Evolutionary conservation across 1,140 invertebrate species (phyloP).

Genomic region (Drosophila simulans): DNA sequence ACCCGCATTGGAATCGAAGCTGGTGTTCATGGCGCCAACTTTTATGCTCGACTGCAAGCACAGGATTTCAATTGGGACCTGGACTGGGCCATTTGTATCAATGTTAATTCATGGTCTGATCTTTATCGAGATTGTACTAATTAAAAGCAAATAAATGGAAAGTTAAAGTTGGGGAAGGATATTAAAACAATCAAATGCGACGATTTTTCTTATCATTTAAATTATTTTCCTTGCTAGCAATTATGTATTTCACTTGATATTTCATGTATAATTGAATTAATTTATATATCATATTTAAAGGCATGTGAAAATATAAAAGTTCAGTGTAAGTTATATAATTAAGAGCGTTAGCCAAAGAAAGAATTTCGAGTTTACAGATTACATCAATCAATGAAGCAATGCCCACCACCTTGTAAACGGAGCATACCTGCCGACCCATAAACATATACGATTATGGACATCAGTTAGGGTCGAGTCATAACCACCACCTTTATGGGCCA

Average conservation of each 20-base stretch:
- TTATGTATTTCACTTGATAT: no score
- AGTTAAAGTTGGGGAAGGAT: background rate
- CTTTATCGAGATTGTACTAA: conserved; percentile 24
- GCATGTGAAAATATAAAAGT: background rate
- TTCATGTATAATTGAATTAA: no score
- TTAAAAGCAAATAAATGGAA: conserved; percentile 17
- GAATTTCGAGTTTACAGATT: background rate
- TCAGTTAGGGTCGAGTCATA: background rate
- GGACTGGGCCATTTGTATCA: conserved; percentile 1
- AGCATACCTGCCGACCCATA: background rate
- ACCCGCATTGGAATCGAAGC: background rate
- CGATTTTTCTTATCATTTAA: no score
- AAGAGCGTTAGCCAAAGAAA: no score
- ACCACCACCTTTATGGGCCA: conserved; percentile 5
- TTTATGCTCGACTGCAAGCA: conserved; percentile 1
- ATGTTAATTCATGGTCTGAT: background rate
- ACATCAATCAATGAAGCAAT: conserved; percentile 10
- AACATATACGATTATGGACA: conserved; percentile 16
- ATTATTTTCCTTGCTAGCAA: no score
- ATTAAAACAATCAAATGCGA: background rate
- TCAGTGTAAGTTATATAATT: background rate
- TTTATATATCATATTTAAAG: background rate
- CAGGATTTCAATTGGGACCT: background rate
- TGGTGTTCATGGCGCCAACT: conserved; percentile 23
- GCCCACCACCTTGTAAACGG: conserved; percentile 6